These are phyloP conservation scores for Cynopterus brachyotis DNA, from an alignment of 2,113 vertebrate genomes.

Conservation along the genomic window DNA sequence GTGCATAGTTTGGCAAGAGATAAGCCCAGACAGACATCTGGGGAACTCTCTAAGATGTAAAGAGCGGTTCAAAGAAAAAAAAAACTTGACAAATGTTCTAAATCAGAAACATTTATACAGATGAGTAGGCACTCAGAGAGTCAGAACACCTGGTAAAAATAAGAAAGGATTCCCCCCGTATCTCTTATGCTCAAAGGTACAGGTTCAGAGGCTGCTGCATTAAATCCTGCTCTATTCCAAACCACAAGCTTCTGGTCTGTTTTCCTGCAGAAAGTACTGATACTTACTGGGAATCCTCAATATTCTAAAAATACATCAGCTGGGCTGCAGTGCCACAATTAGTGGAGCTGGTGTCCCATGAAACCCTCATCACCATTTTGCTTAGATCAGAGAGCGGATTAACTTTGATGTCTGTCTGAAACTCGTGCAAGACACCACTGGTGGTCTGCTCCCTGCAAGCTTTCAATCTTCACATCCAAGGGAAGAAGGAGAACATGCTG, in stretches of 20 bases:
- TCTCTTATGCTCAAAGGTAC: background rate
- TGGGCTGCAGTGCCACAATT: slow-evolving; percentile 60
- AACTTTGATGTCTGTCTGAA: slow-evolving; percentile 79
- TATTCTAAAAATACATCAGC: slow-evolving; percentile 66
- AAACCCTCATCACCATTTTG: slow-evolving; percentile 71
- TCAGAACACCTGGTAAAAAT: background rate
- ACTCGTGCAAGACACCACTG: slow-evolving; percentile 30
- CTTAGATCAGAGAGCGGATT: slow-evolving; percentile 76
- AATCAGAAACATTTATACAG: background rate
- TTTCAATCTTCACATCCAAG: slow-evolving; percentile 63
- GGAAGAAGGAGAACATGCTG: background rate
- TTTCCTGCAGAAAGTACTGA: background rate
- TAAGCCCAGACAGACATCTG: background rate
- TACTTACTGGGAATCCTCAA: slow-evolving; percentile 39
- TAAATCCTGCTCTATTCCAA: background rate
- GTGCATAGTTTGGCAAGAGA: background rate
- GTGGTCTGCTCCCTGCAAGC: slow-evolving; percentile 64
- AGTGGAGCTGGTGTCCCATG: slow-evolving; percentile 68
- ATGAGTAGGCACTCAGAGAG: background rate
- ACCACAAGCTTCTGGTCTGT: background rate
- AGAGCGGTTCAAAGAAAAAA: background rate
- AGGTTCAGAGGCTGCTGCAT: background rate
- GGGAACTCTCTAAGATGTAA: background rate
- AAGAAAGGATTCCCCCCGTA: background rate
- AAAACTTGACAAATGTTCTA: background rate